phyloP scores from a whole-genome alignment of 2,797 vertebrate species.

The Todus mexicanus region DNA sequence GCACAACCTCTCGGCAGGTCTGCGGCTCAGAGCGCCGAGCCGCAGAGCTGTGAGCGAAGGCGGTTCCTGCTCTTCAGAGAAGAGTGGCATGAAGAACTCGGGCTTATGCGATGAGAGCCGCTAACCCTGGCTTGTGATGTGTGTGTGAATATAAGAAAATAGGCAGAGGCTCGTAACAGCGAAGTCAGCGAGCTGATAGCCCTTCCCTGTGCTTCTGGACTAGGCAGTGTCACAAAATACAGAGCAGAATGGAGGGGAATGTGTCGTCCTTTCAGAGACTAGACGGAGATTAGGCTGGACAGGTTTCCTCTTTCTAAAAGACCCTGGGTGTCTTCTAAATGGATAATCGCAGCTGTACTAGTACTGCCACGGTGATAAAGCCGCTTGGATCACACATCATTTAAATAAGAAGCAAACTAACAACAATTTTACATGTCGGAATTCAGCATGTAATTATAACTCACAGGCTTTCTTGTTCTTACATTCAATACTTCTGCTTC shows the following conservation, averaged over 20 bases:
- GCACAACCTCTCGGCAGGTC: not conserved
- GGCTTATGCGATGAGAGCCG: not conserved
- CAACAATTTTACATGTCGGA: slow-evolving; percentile 24
- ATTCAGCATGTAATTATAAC: slow-evolving; percentile 21
- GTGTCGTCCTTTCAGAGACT: not conserved
- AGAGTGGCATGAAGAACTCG: not conserved
- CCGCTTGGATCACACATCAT: slow-evolving; percentile 4
- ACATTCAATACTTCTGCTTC: slow-evolving; percentile 63
- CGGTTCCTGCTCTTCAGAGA: not conserved
- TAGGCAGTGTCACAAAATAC: not conserved
- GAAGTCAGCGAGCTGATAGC: not conserved
- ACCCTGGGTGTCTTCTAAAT: not conserved
- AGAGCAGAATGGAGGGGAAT: not conserved
- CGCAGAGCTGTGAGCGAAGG: not conserved
- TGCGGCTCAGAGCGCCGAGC: not conserved
- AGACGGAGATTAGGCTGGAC: not conserved
- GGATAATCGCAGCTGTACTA: not conserved
- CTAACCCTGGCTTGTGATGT: not conserved
- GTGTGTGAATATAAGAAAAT: not conserved
- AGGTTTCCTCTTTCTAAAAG: slow-evolving; percentile 14
- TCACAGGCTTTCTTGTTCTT: slow-evolving; percentile 56
- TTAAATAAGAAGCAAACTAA: slow-evolving; percentile 32
- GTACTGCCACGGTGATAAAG: not conserved
- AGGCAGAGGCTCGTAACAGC: not conserved
- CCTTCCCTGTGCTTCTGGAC: not conserved